Evolutionary conservation across 2,888 invertebrate genomes (phyloP).

Genomic region (Drosophila cognata): DNA sequence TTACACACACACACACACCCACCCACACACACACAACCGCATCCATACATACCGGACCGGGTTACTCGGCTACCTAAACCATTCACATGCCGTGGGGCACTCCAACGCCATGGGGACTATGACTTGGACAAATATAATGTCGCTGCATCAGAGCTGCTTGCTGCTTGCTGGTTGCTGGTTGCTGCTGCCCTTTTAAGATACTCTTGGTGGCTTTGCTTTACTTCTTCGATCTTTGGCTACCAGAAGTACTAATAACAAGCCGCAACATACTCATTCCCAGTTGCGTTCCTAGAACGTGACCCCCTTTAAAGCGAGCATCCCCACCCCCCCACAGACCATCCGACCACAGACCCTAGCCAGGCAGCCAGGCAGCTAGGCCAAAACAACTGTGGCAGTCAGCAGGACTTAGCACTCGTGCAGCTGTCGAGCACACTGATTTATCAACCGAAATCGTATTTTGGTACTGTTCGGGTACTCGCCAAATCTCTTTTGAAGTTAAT

Average conservation of each 20-base stretch:
- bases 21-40: constrained; percentile 6
- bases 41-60: constrained; percentile 38
- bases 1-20: constrained; percentile 10
- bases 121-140: constrained; percentile 64
- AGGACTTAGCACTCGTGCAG: constrained; percentile 65
- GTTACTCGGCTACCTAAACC: constrained; percentile 24
- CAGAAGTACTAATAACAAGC: constrained; percentile 49
- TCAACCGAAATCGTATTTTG: constrained; percentile 61
- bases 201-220: constrained; percentile 43
- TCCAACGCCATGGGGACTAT: constrained; percentile 50
- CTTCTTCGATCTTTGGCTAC: constrained; percentile 55
- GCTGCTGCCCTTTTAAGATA: constrained; percentile 45
- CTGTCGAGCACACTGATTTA: constrained; percentile 70
- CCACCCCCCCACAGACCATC: background rate
- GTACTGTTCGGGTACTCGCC: constrained; percentile 51
- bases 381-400: constrained; percentile 21
- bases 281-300: background rate
- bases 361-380: constrained; percentile 3
- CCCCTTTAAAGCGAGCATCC: background rate
- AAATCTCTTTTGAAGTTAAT: constrained; percentile 75
- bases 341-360: background rate
- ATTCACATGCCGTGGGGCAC: constrained; percentile 32
- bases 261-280: constrained; percentile 52
- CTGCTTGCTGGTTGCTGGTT: background rate
- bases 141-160: constrained; percentile 30